These are phyloP conservation scores for Xiphophorus birchmanni DNA, from an alignment of 2,797 vertebrate genomes.

Conservation along the genomic window DNA sequence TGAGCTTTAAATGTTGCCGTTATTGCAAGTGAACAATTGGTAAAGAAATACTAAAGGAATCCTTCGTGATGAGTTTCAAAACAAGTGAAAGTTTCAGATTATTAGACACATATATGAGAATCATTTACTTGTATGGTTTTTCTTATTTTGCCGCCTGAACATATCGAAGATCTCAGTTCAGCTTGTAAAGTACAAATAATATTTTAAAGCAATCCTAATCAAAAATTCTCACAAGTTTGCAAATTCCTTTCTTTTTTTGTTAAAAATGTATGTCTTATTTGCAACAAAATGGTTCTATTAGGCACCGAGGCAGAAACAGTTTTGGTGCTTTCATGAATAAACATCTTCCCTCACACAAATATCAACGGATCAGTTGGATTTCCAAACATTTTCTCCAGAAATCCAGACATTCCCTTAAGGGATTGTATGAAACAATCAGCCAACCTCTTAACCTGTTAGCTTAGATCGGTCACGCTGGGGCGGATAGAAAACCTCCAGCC, in stretches of 20 bases:
- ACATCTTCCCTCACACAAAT: background rate
- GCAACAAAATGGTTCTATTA: background rate
- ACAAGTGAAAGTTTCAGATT: background rate
- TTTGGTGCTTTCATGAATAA: background rate
- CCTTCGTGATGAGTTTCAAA: background rate
- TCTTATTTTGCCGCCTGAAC: background rate
- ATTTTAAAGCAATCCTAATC: background rate
- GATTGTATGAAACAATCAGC: background rate
- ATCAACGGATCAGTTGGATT: background rate
- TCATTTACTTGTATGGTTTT: background rate
- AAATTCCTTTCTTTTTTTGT: background rate
- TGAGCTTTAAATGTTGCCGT: background rate
- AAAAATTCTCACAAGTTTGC: background rate
- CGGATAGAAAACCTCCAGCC: background rate
- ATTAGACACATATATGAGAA: background rate
- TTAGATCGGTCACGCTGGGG: background rate
- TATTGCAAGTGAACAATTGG: background rate
- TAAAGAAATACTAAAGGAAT: background rate
- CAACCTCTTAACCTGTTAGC: background rate
- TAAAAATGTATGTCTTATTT: background rate
- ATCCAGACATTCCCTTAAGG: background rate
- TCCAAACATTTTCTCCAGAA: background rate
- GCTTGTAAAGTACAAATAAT: background rate
- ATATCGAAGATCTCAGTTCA: background rate
- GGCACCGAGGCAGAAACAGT: background rate